Conservation (phyloP, 2,888 invertebrate species). For the Drosophila neutralis region DNA sequence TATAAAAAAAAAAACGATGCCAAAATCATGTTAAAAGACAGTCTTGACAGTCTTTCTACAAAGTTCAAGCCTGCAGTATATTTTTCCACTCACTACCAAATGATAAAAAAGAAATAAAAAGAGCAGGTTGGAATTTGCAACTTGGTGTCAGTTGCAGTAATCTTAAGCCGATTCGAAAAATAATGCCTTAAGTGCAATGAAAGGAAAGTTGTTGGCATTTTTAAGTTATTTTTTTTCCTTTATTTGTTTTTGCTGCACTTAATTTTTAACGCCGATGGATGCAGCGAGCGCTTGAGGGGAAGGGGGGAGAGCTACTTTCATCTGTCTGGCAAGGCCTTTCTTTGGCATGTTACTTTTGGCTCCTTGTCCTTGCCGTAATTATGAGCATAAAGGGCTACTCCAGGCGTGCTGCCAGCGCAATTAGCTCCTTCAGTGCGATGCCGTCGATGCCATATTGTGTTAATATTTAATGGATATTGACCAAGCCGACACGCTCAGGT, state of each 20-base stretch:
- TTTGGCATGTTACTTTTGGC: constrained; percentile 44
- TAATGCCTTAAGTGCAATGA: constrained; percentile 33
- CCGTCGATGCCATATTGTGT: constrained; percentile 40
- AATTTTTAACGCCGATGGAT: constrained; percentile 53
- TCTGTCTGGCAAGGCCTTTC: constrained; percentile 31
- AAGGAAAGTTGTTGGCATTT: constrained; percentile 20
- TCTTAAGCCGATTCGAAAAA: constrained; percentile 42
- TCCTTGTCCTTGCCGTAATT: constrained; percentile 58
- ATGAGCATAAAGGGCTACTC: constrained; percentile 51
- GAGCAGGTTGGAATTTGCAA: constrained; percentile 28
- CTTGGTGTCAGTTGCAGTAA: constrained; percentile 30
- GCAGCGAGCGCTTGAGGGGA: background rate
- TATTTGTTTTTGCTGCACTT: constrained; percentile 49
- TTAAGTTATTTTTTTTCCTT: background rate
- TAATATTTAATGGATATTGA: constrained; percentile 62
- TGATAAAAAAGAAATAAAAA: constrained; percentile 1
- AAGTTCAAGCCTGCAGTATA: background rate
- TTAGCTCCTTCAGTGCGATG: constrained; percentile 17
- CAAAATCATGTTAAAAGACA: background rate
- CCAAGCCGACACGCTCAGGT: constrained; percentile 33
- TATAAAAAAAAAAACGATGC: background rate
- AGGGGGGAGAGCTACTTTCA: background rate
- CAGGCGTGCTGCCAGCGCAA: constrained; percentile 35
- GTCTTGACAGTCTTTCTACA: background rate
- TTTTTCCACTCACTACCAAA: constrained; percentile 11